Evolutionary conservation across 2,888 invertebrate species (phyloP), one percentile per base, ranked within the genome.

Genomic region (Epistrophella euchroma): DNA sequence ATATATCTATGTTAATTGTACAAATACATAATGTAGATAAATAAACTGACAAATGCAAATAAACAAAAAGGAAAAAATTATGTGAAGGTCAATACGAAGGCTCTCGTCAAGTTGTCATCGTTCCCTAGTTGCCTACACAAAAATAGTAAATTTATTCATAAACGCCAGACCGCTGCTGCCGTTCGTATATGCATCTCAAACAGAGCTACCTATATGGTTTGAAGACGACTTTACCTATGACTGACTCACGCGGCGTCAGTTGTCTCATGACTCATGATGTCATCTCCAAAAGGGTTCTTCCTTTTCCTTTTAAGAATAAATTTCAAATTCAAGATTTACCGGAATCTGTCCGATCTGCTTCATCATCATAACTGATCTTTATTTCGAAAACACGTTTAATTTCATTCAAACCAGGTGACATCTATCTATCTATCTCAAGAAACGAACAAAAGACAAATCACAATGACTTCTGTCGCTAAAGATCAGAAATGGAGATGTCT

Each of bases 61-160:
- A 1, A 55, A 37, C 55, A 60, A 35, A 19, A 32, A 28, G 37
- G 45, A 1, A 58, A 77, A 32, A 43, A 25, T 37, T 50, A 50
- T 70, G 45, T 80, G 84, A 84, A 84, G 84, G 84, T 84, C 84
- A 80, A 81, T 58, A 45, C 66, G 66, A 47, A 83, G 47, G 28
- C 73, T 62, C n/a, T 68, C 35, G 17, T 58, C 55, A 43, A 35
- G 64, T 22, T 37, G 40, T 19, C 4, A 10, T 25, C n/a, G 52
- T 37, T 13, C 9, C 4, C 10, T 19, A 66, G 22, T 68, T 52
- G 17, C 78, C 74, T 19, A 75, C 75, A 50, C 71, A 71, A 45
- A 66, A 52, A 75, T 72, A 74, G 58, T 35, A 74, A 83, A 56
- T 66, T 64, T 83, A 80, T 80, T 79, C 74, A 84, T 37, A 70